These are phyloP conservation scores for Sebastes ruberrimus DNA, from an alignment of 2,797 vertebrate species.

Conservation along the genomic window DNA sequence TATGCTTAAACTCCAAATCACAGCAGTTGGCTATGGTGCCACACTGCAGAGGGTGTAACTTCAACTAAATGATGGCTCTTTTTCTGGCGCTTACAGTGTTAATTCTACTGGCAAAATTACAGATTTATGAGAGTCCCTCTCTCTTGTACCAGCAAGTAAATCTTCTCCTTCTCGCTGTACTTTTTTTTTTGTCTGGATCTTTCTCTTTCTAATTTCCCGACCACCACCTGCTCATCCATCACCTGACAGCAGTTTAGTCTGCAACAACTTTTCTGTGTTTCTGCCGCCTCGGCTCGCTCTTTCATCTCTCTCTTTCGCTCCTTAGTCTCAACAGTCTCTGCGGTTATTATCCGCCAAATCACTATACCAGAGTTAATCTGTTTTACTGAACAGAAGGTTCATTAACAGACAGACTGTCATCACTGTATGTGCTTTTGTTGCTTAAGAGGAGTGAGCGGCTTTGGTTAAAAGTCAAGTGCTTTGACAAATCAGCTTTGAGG, in stretches of 20 bases:
- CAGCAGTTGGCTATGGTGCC: background rate
- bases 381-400: slow-evolving; percentile 52
- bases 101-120: slow-evolving; percentile 33
- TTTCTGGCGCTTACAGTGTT: slow-evolving; percentile 5
- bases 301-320: background rate
- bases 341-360: slow-evolving; percentile 54
- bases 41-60: background rate
- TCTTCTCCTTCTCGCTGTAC: background rate
- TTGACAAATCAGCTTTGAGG: slow-evolving; percentile 29
- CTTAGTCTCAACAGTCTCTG: slow-evolving; percentile 23
- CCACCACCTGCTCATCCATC: slow-evolving; percentile 56
- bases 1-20: background rate
- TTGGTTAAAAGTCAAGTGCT: slow-evolving; percentile 46
- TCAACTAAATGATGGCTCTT: slow-evolving; percentile 20
- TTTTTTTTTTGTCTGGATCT: slow-evolving; percentile 7
- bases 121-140: slow-evolving; percentile 13
- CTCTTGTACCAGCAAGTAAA: slow-evolving; percentile 21
- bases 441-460: slow-evolving; percentile 19
- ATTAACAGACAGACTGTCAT: slow-evolving; percentile 49
- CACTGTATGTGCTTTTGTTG: slow-evolving; percentile 35
- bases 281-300: background rate
- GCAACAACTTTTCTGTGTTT: slow-evolving; percentile 30
- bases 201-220: slow-evolving; percentile 49
- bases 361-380: slow-evolving; percentile 43
- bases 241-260: slow-evolving; percentile 40